These are phyloP conservation scores for Magallana gigas DNA, from an alignment of 1,140 invertebrate genomes.

Conservation along the genomic window DNA sequence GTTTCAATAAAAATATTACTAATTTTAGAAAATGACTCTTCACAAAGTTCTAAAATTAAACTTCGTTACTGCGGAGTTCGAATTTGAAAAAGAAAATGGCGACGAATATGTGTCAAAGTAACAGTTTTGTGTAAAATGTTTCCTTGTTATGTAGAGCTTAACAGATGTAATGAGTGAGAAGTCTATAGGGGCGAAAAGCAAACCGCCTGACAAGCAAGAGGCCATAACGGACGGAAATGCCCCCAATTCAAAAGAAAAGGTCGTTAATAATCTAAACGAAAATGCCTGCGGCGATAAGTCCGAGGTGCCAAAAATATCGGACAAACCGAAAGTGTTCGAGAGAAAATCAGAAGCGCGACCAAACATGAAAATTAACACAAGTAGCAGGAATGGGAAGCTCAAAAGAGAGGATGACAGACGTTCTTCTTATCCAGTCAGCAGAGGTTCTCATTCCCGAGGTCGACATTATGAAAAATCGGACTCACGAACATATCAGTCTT, in stretches of 20 bases:
- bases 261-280: slow-evolving; percentile 51
- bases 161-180: slow-evolving; percentile 57
- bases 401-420: slow-evolving; percentile 46
- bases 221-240: slow-evolving; percentile 36
- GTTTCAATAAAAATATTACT: too few relatives aligned
- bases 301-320: slow-evolving; percentile 45
- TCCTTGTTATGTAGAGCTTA: background rate
- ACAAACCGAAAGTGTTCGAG: slow-evolving; percentile 45
- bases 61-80: slow-evolving; percentile 9
- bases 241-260: slow-evolving; percentile 45
- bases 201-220: slow-evolving; percentile 55
- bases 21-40: too few relatives aligned
- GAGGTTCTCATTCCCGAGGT: slow-evolving; percentile 16
- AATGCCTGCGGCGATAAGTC: slow-evolving; percentile 50
- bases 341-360: slow-evolving; percentile 42
- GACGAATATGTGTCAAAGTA: slow-evolving; percentile 31
- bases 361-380: slow-evolving; percentile 53
- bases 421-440: slow-evolving; percentile 21
- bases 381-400: slow-evolving; percentile 41
- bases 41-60: background rate
- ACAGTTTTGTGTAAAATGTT: slow-evolving; percentile 27
- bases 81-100: background rate
- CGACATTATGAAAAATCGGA: slow-evolving; percentile 15
- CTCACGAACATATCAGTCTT: slow-evolving; percentile 20
- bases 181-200: slow-evolving; percentile 52